Conservation (phyloP, 2,113 vertebrate species). For the Fukomys damarensis region DNA sequence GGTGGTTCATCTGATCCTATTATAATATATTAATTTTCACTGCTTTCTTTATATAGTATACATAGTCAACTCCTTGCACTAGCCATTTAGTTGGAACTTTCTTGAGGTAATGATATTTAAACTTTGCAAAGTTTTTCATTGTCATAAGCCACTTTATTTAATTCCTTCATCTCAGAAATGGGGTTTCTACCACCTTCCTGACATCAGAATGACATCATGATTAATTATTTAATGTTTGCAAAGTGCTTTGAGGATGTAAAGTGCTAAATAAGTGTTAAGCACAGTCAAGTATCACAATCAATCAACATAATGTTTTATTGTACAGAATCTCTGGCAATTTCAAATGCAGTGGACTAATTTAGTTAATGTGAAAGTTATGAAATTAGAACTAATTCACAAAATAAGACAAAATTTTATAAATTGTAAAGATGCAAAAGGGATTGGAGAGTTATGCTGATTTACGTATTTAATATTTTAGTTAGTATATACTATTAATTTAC, state of each 20-base stretch:
- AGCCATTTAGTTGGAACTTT: constrained; percentile 38
- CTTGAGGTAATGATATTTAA: constrained; percentile 27
- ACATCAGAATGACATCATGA: constrained; percentile 74
- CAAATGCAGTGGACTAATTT: constrained; percentile 66
- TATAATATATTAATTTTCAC: background rate
- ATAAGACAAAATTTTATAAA: constrained; percentile 41
- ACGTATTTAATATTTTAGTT: constrained; percentile 45
- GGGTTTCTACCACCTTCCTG: constrained; percentile 67
- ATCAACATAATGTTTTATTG: constrained; percentile 72
- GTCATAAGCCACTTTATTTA: constrained; percentile 74
- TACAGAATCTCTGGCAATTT: constrained; percentile 56
- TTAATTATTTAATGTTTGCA: constrained; percentile 78
- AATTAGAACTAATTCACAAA: constrained; percentile 56
- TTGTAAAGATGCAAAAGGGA: background rate
- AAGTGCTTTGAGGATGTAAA: constrained; percentile 77
- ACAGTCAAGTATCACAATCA: constrained; percentile 70
- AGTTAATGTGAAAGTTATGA: constrained; percentile 70
- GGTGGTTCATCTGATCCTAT: background rate
- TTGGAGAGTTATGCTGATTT: background rate
- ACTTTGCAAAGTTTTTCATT: constrained; percentile 60
- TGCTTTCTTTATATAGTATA: background rate
- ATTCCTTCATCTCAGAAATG: constrained; percentile 79
- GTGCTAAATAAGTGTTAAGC: constrained; percentile 76
- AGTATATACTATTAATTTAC: constrained; percentile 10
- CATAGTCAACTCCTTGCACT: background rate